phyloP scores from a whole-genome alignment of 2,113 vertebrate species.

The Plectropomus leopardus region DNA sequence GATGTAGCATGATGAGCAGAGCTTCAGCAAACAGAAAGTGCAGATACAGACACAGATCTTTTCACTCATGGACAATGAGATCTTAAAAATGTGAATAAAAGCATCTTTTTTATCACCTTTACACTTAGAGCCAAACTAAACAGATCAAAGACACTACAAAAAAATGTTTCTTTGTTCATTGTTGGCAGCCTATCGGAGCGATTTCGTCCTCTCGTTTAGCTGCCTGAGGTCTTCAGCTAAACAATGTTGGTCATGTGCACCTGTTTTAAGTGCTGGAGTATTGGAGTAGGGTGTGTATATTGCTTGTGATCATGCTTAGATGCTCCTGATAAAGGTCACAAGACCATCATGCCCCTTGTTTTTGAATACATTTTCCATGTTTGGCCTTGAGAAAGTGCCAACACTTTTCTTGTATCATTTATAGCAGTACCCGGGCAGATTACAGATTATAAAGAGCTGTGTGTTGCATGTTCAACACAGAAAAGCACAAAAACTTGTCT shows the following conservation, averaged over 20 bases:
- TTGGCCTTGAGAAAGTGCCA: background rate
- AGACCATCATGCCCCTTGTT: background rate
- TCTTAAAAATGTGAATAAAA: background rate
- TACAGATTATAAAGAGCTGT: background rate
- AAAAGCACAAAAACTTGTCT: background rate
- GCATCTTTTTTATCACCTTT: background rate
- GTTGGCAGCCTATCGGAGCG: too few species aligned
- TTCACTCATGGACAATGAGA: background rate
- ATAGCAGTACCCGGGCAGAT: background rate
- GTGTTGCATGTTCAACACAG: background rate
- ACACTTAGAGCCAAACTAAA: background rate
- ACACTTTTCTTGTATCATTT: background rate
- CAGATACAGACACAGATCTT: background rate
- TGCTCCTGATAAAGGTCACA: constrained; percentile 13
- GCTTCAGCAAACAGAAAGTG: background rate
- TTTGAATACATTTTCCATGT: background rate
- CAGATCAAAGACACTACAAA: background rate
- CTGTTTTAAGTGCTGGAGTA: background rate
- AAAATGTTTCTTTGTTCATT: background rate
- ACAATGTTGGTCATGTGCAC: background rate
- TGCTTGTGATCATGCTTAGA: background rate
- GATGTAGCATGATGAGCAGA: background rate
- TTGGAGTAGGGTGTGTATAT: too few species aligned
- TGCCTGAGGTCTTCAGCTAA: background rate
- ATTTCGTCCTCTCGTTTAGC: constrained; percentile 10